These are phyloP conservation scores for Lineus longissimus DNA, from an alignment of 1,140 invertebrate species.

Conservation along the genomic window DNA sequence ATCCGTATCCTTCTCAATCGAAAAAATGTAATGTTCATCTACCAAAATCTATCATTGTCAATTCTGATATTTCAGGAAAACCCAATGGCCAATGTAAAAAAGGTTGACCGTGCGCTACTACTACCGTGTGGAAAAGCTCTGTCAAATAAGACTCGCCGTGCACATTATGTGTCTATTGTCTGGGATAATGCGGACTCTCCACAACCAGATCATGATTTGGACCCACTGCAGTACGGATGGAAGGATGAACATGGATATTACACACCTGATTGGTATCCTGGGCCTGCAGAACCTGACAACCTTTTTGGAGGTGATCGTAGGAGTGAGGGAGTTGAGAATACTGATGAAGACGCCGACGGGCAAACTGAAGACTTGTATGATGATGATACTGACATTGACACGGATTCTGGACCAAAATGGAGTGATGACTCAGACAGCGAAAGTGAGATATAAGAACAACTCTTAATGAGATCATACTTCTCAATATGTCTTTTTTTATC, in stretches of 20 bases:
- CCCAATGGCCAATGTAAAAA: not conserved
- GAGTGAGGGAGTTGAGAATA: no score
- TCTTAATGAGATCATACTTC: no score
- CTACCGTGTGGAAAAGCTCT: not conserved
- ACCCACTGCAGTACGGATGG: slow-evolving; percentile 6
- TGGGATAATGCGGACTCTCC: not conserved
- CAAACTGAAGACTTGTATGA: no score
- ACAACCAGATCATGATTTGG: not conserved
- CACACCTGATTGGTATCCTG: not conserved
- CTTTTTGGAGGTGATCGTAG: not conserved
- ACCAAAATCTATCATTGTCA: not conserved
- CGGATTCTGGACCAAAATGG: no score
- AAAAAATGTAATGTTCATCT: not conserved
- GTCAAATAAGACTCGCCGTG: not conserved
- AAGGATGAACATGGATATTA: not conserved
- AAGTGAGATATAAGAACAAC: no score
- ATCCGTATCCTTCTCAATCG: no score
- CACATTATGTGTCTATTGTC: not conserved
- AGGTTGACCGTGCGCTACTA: slow-evolving; percentile 3
- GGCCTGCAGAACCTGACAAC: not conserved
- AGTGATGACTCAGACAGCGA: no score
- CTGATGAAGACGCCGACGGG: no score
- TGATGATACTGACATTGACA: no score
- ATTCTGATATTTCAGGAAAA: not conserved
- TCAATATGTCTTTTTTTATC: no score